A percentile compares a stretch with the other conserved stretches of the same genome.
These are phyloP conservation scores for Zaprionus lineosus DNA, from an alignment of 2,888 invertebrate genomes.

Conservation along the genomic window DNA sequence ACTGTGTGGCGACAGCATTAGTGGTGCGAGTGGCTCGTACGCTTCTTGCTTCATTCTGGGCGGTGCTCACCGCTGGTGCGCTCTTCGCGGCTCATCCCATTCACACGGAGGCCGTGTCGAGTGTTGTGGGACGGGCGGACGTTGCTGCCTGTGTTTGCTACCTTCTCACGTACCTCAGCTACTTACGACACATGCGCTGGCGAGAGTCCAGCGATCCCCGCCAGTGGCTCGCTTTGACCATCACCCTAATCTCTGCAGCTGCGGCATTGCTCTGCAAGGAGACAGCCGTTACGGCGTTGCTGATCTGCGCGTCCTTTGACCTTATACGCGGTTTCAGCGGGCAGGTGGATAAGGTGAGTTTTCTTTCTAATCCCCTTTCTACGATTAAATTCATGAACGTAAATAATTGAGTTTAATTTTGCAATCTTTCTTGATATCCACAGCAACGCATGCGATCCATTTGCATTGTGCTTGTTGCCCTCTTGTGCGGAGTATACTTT, in stretches of 20 bases:
- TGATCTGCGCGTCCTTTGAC: conserved; percentile 95
- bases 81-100: conserved; percentile 97
- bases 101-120: conserved; percentile 98
- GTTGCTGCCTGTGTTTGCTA: conserved; percentile 95
- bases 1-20: conserved; percentile 92
- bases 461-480: conserved; percentile 87
- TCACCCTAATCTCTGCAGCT: conserved; percentile 87
- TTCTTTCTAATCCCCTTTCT: background rate
- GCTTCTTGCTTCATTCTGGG: conserved; percentile 87
- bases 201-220: conserved; percentile 84
- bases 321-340: conserved; percentile 85
- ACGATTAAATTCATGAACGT: too few species aligned
- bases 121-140: conserved; percentile 97
- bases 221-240: conserved; percentile 86
- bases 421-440: conserved; percentile 64
- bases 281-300: conserved; percentile 95
- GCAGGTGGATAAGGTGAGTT: conserved; percentile 84
- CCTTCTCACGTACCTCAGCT: conserved; percentile 92
- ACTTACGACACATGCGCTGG: conserved; percentile 89
- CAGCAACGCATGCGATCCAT: conserved; percentile 89
- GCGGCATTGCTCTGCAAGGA: conserved; percentile 97
- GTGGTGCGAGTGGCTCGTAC: conserved; percentile 90
- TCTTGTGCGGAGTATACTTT: conserved; percentile 88
- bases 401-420: too few species aligned
- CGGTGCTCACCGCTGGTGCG: conserved; percentile 90